Conservation (phyloP, 1,140 invertebrate genomes). For the Bicyclus anynana region DNA sequence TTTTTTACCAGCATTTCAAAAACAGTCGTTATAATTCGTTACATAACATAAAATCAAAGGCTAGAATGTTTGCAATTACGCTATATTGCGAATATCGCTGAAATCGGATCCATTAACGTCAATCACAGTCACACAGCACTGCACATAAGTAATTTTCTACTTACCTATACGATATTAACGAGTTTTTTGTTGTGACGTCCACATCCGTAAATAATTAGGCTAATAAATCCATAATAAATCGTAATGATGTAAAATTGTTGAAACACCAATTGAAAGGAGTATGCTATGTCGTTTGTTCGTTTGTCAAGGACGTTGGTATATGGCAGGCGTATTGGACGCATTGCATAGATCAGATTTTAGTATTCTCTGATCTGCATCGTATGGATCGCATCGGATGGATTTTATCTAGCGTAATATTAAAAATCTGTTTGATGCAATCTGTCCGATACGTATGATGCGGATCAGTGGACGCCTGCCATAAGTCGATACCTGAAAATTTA, state of each 20-base stretch:
- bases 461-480: too few species aligned
- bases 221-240: neutral
- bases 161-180: slow-evolving; percentile 7
- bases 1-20: too few species aligned
- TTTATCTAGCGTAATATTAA: too few species aligned
- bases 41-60: neutral
- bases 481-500: too few species aligned
- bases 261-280: neutral
- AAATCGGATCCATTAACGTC: slow-evolving; percentile 22
- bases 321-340: too few species aligned
- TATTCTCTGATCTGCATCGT: too few species aligned
- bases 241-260: neutral
- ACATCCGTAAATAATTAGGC: neutral
- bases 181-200: neutral
- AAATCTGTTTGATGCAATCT: too few species aligned
- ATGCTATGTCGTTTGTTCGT: neutral
- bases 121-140: slow-evolving; percentile 15
- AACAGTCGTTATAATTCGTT: neutral
- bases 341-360: too few species aligned
- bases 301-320: too few species aligned
- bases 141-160: slow-evolving; percentile 17
- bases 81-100: slow-evolving; percentile 11
- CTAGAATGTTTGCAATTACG: slow-evolving; percentile 3
- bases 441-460: too few species aligned
- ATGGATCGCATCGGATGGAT: too few species aligned